These are phyloP conservation scores for Acleris holmiana DNA, from an alignment of 2,888 invertebrate species.

Conservation along the genomic window DNA sequence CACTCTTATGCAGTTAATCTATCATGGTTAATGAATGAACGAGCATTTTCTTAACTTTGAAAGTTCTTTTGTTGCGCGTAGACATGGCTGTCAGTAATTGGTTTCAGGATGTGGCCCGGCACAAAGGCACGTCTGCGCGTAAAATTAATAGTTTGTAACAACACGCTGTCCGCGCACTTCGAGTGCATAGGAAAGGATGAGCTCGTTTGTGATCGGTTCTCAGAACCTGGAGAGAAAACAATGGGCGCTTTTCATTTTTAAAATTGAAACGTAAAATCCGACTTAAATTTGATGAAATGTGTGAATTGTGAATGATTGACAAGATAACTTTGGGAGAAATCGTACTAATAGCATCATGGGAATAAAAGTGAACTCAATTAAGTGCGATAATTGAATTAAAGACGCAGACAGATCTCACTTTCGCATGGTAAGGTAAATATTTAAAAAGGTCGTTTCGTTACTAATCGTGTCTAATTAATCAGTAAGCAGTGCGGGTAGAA, in stretches of 20 bases:
- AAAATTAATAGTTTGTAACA: constrained; percentile 35
- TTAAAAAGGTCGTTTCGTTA: constrained; percentile 61
- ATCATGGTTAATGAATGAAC: constrained; percentile 64
- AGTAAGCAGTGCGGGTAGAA: constrained; percentile 78
- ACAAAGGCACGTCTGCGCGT: constrained; percentile 36
- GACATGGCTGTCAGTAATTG: constrained; percentile 53
- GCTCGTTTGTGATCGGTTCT: constrained; percentile 21
- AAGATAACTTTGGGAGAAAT: constrained; percentile 27
- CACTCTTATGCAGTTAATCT: constrained; percentile 65
- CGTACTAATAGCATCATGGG: constrained; percentile 29
- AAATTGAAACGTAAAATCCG: constrained; percentile 16
- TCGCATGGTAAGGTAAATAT: constrained; percentile 55
- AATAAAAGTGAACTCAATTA: constrained; percentile 25
- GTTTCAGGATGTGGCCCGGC: constrained; percentile 45
- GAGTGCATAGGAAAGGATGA: constrained; percentile 22
- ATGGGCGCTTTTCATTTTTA: constrained; percentile 26
- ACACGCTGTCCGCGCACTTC: constrained; percentile 26
- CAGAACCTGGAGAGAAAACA: constrained; percentile 4
- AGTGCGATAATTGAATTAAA: constrained; percentile 43
- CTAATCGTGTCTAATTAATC: constrained; percentile 81
- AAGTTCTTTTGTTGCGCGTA: constrained; percentile 56
- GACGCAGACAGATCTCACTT: constrained; percentile 57
- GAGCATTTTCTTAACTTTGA: constrained; percentile 58
- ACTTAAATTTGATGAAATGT: constrained; percentile 18
- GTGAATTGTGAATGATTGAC: constrained; percentile 31